Conservation (phyloP, 92 coral and sea anemone species). For the Palythoa grandis region DNA sequence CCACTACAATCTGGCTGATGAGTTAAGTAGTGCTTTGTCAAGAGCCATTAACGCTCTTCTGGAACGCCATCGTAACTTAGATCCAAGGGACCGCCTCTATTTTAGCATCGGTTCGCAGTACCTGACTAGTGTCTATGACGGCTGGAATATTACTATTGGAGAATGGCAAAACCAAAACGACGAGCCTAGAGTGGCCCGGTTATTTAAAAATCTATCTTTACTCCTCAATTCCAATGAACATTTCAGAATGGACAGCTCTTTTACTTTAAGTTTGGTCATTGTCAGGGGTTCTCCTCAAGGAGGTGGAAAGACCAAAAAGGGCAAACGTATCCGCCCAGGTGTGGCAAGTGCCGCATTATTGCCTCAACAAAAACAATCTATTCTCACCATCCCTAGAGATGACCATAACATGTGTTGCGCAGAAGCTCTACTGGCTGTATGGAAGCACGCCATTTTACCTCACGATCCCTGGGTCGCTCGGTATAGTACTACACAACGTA, state of each 20-base stretch:
- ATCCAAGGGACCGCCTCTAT: no score
- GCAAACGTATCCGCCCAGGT: background rate
- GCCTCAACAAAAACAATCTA: background rate
- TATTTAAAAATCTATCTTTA: background rate
- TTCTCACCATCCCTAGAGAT: background rate
- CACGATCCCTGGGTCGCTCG: background rate
- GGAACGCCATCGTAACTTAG: no score
- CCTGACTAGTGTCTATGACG: no score
- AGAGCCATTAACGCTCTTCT: no score
- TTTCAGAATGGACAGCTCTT: background rate
- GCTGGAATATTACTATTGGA: background rate
- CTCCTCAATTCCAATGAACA: background rate
- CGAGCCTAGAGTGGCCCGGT: background rate
- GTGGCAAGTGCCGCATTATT: background rate
- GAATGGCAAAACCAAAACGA: background rate
- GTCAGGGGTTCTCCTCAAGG: background rate
- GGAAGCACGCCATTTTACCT: background rate
- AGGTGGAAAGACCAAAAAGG: background rate
- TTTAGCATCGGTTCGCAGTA: no score
- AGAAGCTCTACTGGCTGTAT: no score
- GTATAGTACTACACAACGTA: background rate
- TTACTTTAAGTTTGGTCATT: background rate
- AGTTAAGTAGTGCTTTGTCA: no score
- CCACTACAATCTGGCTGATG: no score
- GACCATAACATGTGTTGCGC: background rate